Base-by-base conservation (phyloP, 23 tunicate species). In the Corella eumyota region DNA sequence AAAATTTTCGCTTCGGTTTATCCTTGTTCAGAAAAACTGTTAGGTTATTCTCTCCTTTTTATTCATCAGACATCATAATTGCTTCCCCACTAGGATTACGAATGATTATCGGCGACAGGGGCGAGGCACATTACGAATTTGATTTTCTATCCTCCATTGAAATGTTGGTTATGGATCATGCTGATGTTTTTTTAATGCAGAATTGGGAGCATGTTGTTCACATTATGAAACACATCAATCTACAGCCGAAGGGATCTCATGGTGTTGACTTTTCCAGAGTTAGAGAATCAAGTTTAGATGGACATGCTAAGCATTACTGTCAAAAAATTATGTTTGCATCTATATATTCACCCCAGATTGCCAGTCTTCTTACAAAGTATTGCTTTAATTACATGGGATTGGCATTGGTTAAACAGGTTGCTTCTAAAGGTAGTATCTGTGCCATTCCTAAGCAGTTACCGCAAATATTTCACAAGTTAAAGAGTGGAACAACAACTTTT, bases 171-270 rank as follows among this genome's bases (percentile, higher is more conserved):
- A n/a, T 83, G 33, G 98, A 92, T 33, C 67, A 65, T 17, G 52
- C 93, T 17, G 98, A 92, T 61, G 75, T 75, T 7, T 75, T 76
- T 63, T 35, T 82, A 40, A 92, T 92, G 98, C 98, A 92, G 60
- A 92, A 92, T 56, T 76, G 86, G 86, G 85, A 75, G 50, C 93
- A 92, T 61, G 56, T 92, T 31, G 59, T 81, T 4, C 98, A 92
- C 64, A 81, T 82, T 45, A 49, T 60, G 32, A 54, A 92, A 47
- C 85, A 82, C 62, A 25, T 92, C 48, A 70, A 92, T 57, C 34
- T 83, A 55, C 74, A 48, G 22, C 93, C 93, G 17, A 83, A 71
- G 48, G 76, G 71, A 4, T 50, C 86, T 9, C 98, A 92, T 58
- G 88, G 61, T 61, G 80, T 68, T 31, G 98, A 92, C 64, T 78